Evolutionary conservation across 2,797 vertebrate species (phyloP).

Genomic region (Periophthalmus magnuspinnatus): DNA sequence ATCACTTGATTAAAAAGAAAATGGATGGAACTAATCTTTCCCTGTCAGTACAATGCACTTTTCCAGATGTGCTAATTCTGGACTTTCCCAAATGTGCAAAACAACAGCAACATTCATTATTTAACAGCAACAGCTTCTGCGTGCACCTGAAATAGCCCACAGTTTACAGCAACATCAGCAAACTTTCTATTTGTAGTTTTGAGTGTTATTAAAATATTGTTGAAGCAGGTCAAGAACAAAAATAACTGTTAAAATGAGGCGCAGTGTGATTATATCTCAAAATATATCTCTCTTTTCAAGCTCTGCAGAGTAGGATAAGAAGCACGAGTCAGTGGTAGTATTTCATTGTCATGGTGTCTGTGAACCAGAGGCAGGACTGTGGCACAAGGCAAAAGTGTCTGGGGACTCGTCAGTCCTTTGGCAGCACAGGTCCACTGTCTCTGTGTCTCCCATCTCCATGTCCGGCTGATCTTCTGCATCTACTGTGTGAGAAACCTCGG

Average conservation of each 20-base stretch:
- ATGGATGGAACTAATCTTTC: neutral
- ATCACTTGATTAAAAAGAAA: neutral
- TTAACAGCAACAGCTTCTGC: neutral
- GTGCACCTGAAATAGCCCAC: neutral
- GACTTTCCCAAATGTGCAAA: neutral
- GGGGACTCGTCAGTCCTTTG: conserved; percentile 50
- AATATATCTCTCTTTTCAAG: conserved; percentile 16
- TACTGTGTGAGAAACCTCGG: conserved; percentile 57
- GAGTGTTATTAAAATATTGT: conserved; percentile 3
- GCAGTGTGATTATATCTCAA: conserved; percentile 5
- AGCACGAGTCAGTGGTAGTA: conserved; percentile 12
- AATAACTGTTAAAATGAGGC: neutral
- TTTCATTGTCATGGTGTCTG: conserved; percentile 28
- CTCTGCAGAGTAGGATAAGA: conserved; percentile 7
- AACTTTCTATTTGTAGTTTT: neutral
- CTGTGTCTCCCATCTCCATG: conserved; percentile 77
- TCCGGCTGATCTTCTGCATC: conserved; percentile 73
- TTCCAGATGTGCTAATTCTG: neutral
- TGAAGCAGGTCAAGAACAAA: conserved; percentile 15
- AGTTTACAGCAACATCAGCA: conserved; percentile 23
- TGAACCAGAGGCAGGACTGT: neutral
- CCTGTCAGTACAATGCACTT: neutral
- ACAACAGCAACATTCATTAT: neutral
- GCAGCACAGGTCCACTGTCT: conserved; percentile 57
- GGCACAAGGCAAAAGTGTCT: conserved; percentile 19